Percentiles rank a stretch among this genome's conserved stretches.
phyloP scores from a whole-genome alignment of 2,797 vertebrate genomes.

The Emys orbicularis region DNA sequence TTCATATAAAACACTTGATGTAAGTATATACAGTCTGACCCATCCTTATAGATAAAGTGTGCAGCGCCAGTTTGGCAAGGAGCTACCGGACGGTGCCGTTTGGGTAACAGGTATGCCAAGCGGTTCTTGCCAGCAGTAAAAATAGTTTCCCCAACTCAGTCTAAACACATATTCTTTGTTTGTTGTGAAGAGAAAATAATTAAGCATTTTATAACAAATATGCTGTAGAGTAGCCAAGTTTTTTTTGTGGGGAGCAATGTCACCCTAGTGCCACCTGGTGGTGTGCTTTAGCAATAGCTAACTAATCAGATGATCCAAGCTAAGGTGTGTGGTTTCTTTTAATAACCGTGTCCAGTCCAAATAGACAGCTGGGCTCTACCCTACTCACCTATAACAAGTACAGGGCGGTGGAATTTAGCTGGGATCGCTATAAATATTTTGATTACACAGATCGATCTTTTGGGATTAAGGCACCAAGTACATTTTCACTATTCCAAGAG shows the following conservation, averaged over 20 bases:
- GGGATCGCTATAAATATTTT: background rate
- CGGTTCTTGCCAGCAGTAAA: fast-evolving
- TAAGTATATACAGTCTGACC: background rate
- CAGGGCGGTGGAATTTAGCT: background rate
- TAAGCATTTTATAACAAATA: fast-evolving
- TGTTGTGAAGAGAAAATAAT: background rate
- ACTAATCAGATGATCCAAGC: fast-evolving
- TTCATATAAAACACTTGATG: background rate
- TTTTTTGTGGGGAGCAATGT: slow-evolving; percentile 29
- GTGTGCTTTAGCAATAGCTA: slow-evolving; percentile 34
- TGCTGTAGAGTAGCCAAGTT: fast-evolving
- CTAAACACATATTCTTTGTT: fast-evolving
- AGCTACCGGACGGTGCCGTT: fast-evolving
- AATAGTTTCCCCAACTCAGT: fast-evolving
- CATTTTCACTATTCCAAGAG: background rate
- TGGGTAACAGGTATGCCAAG: background rate
- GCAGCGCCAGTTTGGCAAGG: fast-evolving
- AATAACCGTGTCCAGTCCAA: fast-evolving
- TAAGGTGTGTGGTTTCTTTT: fast-evolving
- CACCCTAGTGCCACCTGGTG: slow-evolving; percentile 72
- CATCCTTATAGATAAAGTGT: background rate
- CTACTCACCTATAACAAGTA: fast-evolving
- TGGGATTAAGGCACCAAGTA: background rate
- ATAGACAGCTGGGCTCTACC: background rate
- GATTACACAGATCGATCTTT: background rate